Base-by-base conservation (phyloP, 2,888 invertebrate genomes). In the Cheilosia pagana region DNA sequence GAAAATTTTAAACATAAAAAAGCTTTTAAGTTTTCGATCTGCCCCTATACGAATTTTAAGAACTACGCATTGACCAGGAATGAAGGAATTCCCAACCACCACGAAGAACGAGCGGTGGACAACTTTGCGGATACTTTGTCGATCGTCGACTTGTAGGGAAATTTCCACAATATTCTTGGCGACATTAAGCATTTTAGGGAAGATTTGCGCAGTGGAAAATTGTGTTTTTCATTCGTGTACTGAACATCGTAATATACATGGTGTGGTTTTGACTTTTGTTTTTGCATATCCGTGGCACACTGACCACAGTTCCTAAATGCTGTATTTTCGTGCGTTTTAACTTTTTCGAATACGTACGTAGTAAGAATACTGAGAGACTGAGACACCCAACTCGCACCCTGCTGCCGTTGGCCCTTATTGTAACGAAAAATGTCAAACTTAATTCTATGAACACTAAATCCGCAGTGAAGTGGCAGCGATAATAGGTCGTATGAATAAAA, bases 11-110 rank as follows among this genome's bases (percentile, higher is more conserved):
- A 65, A 52, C 3, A 65, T 25, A 62, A 62, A 52, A 65, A 67
- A 67, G 65, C 41, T 67, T 67, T 67, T 12, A 23, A 25, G 39
- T 52, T 53, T 50, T 41, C 7, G 12, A 31, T 62, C 21, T 48
- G 21, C 19, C 28, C 3, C 14, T 23, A 12, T 48, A n/a, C n/a
- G 62, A 45, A 45, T 14, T 14, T n/a, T 12, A 31, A 45, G 14
- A 62, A 31, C 25, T 62, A 48, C 62, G 19, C 62, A 62, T 60
- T 43, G 28, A 10, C 5, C 25, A 39, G 25, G 16, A 7, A 60
- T 50, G 63, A 63, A 3, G 63, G 50, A 63, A 60, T 48, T 62
- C 21, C 60, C 28, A 43, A 8, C 3, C 28, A 4, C 19, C 7
- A 12, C 19, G 45, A 19, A 25, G 4, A 31, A 6, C 19, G 48